phyloP scores from a whole-genome alignment of 1,140 invertebrate species.

The Cataglyphis hispanica region DNA sequence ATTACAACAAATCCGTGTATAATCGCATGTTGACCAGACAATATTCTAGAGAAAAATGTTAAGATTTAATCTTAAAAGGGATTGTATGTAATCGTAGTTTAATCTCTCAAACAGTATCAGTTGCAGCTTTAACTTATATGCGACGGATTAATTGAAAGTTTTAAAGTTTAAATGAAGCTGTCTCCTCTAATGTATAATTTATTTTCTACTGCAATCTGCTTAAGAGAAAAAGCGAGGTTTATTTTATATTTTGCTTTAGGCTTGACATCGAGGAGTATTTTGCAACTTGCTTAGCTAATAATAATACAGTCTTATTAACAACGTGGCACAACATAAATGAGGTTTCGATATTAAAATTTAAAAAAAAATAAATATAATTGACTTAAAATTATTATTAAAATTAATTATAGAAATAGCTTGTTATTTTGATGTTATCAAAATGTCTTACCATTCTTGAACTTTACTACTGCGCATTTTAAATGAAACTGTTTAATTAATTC shows the following conservation, averaged over 20 bases:
- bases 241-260: neutral
- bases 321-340: neutral
- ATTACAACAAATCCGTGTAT: constrained; percentile 17
- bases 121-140: constrained; percentile 48
- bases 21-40: neutral
- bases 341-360: neutral
- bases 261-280: neutral
- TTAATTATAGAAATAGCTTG: neutral
- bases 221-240: neutral
- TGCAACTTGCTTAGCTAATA: constrained; percentile 10
- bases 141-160: constrained; percentile 48
- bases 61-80: constrained; percentile 44
- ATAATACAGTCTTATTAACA: neutral
- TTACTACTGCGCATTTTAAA: constrained; percentile 3
- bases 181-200: constrained; percentile 64
- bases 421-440: neutral
- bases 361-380: constrained; percentile 13
- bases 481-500: neutral
- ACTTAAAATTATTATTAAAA: neutral
- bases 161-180: constrained; percentile 65
- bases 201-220: constrained; percentile 49
- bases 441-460: neutral
- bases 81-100: constrained; percentile 46
- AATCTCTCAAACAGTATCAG: constrained; percentile 58
- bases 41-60: neutral